These are phyloP conservation scores for Lycaena phlaeas DNA, from an alignment of 2,888 invertebrate species.

Conservation along the genomic window DNA sequence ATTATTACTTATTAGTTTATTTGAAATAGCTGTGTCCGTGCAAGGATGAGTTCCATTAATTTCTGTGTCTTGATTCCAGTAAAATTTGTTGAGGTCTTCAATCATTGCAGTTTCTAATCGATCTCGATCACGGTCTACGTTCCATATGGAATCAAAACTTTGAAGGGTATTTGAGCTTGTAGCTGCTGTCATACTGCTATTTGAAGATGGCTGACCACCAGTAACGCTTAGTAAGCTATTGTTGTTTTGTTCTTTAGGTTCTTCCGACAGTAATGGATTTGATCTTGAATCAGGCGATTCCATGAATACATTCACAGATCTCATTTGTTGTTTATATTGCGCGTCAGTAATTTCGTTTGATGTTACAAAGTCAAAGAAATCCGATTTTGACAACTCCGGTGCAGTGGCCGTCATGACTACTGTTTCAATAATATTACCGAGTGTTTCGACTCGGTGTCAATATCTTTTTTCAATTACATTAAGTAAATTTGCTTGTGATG, in stretches of 20 bases:
- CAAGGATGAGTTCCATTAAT: slow-evolving; percentile 66
- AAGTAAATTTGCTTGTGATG: slow-evolving; percentile 18
- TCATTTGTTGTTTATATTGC: slow-evolving; percentile 79
- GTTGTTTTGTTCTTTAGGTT: slow-evolving; percentile 75
- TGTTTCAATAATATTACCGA: slow-evolving; percentile 62
- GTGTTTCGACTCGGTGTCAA: slow-evolving; percentile 38
- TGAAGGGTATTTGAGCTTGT: slow-evolving; percentile 62
- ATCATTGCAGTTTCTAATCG: slow-evolving; percentile 82
- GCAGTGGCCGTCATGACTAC: slow-evolving; percentile 92
- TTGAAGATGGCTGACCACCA: slow-evolving; percentile 36
- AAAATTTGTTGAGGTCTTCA: slow-evolving; percentile 89
- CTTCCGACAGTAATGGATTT: slow-evolving; percentile 63
- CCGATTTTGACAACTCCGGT: slow-evolving; percentile 88
- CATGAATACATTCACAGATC: slow-evolving; percentile 78
- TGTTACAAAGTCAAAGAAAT: slow-evolving; percentile 92
- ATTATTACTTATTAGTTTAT: slow-evolving; percentile 69
- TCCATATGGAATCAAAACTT: slow-evolving; percentile 76
- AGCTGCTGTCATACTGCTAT: slow-evolving; percentile 40
- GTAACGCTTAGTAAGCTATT: slow-evolving; percentile 67
- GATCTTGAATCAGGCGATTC: slow-evolving; percentile 70
- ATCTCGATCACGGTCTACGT: slow-evolving; percentile 81
- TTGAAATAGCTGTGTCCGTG: slow-evolving; percentile 62
- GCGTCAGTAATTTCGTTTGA: slow-evolving; percentile 83
- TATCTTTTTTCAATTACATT: slow-evolving; percentile 41
- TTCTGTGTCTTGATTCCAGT: slow-evolving; percentile 81